Base-by-base conservation (phyloP, 2,797 vertebrate species). In the Anisognathus igniventris region DNA sequence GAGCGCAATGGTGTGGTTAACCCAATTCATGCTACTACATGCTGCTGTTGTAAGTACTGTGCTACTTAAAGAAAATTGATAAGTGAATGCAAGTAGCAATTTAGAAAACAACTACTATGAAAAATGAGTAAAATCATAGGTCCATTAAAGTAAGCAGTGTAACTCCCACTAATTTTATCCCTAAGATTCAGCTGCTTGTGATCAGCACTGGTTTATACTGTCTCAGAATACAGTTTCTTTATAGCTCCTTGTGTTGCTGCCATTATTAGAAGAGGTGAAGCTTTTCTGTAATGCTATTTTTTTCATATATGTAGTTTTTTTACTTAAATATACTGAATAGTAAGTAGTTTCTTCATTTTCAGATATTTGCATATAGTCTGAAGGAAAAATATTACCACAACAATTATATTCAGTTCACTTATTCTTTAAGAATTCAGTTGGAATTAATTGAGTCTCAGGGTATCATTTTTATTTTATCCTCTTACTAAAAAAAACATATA, bases 21-120 rank as follows among this genome's bases (percentile, higher is more conserved):
- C 76, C 30, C n/a, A 10, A 83, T 94, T 68, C 57, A n/a, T 64
- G 24, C 35, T 85, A 13, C 35, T 82, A 3, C 42, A 30, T 47
- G 33, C 50, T 62, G 83, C 44, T 77, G 45, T 57, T 90, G 39
- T 89, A 90, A 96, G 78, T 84, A 40, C 14, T 27, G 21, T n/a
- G 48, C 40, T 56, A 54, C 64, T 79, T 56, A 51, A 74, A 82
- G 75, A 90, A 93, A 86, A 94, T 79, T 85, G 65, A 9, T 88
- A 79, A 91, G 66, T 87, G 47, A 47, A 87, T 79, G 37, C 30
- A 92, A 89, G 64, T 51, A 72, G 35, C 31, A 84, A 72, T 89
- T 93, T 89, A 54, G 79, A 81, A 95, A 88, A 83, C 78, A 80
- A 37, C 75, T 71, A 24, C 78, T 90, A 80, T 76, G 45, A 82